These are phyloP conservation scores for Tipula lateralis DNA, from an alignment of 2,888 invertebrate genomes.

Conservation along the genomic window DNA sequence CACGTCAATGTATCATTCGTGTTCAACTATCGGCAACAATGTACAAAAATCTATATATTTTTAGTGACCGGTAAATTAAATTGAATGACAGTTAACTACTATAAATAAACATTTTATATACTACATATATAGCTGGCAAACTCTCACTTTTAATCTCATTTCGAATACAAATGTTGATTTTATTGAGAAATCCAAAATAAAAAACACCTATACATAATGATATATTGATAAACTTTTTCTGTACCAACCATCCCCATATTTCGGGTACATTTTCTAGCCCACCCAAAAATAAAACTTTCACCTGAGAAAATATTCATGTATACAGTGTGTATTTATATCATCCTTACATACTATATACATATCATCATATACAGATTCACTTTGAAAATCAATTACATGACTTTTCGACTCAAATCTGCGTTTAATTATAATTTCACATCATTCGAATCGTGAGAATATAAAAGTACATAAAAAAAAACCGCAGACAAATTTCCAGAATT, in stretches of 20 bases:
- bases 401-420: background rate
- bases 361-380: background rate
- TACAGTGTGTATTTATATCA: background rate
- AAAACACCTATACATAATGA: background rate
- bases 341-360: background rate
- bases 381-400: background rate
- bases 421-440: background rate
- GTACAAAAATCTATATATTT: background rate
- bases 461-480: background rate
- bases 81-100: background rate
- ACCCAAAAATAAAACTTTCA: background rate
- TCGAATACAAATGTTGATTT: background rate
- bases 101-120: background rate
- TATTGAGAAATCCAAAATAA: too few species aligned
- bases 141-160: background rate
- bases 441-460: background rate
- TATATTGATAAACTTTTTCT: background rate
- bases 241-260: background rate
- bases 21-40: background rate
- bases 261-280: background rate
- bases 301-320: background rate
- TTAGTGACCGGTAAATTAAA: background rate
- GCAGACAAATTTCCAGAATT: conserved; percentile 11
- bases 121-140: background rate
- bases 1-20: too few species aligned